A percentile compares a stretch with the other conserved stretches of the same genome.
Evolutionary conservation across 2,797 vertebrate species (phyloP).

Genomic region (Taeniopygia guttata): DNA sequence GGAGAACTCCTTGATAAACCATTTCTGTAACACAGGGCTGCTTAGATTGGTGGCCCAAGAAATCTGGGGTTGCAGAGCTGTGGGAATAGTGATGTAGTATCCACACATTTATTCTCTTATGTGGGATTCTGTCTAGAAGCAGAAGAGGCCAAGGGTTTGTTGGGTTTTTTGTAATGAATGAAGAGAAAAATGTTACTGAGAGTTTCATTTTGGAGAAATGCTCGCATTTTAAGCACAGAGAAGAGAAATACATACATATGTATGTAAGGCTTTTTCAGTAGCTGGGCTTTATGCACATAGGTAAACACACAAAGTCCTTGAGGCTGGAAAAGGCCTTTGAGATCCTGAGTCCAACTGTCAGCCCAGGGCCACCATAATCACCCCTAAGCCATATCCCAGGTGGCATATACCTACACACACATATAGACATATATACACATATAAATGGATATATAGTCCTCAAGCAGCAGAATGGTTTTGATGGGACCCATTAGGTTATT

Average conservation of each 20-base stretch:
- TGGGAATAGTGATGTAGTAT: background rate
- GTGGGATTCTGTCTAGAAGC: background rate
- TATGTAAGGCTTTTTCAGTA: background rate
- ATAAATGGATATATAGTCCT: accelerated
- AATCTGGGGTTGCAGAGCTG: background rate
- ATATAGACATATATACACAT: accelerated
- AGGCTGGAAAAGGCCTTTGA: background rate
- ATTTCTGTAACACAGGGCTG: background rate
- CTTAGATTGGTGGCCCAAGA: background rate
- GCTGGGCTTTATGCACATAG: background rate
- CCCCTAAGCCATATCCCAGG: background rate
- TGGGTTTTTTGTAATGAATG: background rate
- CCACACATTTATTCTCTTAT: background rate
- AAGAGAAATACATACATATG: accelerated
- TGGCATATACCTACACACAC: accelerated
- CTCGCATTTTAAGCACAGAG: background rate
- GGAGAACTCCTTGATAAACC: background rate
- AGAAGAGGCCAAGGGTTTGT: background rate
- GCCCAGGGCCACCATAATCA: accelerated
- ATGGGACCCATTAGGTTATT: background rate
- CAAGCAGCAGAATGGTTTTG: background rate
- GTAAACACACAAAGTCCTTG: background rate
- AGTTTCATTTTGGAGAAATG: background rate
- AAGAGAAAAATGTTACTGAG: background rate
- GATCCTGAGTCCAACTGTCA: background rate